Evolutionary conservation across 2,888 invertebrate species (phyloP), one percentile per base, ranked within the genome.

Genomic region (Chamaedrilus cognettii): DNA sequence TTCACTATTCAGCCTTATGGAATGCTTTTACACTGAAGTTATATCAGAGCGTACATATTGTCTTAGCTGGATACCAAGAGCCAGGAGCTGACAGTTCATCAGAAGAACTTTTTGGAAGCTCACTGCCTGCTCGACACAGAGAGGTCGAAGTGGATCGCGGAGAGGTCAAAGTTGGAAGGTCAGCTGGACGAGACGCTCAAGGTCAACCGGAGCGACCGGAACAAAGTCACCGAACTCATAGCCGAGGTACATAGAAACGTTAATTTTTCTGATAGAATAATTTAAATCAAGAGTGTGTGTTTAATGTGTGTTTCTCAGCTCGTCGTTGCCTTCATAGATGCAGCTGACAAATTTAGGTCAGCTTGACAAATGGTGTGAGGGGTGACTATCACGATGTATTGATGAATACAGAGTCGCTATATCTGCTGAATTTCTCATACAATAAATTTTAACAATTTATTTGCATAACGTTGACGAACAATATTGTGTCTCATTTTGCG

Each of bases 21-120:
- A n/a, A n/a, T 42, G 19, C 19, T 42, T 42, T 42, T 42, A 42
- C 11, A 42, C 42, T 42, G 42, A 15, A 11, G 11, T 15, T 42
- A 15, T 42, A 15, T 42, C n/a, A 55, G n/a, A 19, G 7, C n/a
- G 7, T 23, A 55, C 7, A 55, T 11, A 55, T 11, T 55, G 28
- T 55, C 56, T 58, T 33, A 62, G 62, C 52, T 62, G 15, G 62
- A 62, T n/a, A n/a, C 50, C n/a, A 62, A 62, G 51, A 31, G 33
- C n/a, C 30, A 51, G 23, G 62, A 62, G 0, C 30, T 62, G 62
- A 31, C 52, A 1, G 49, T 31, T 2, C 23, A 33, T 26, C 50
- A 62, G 51, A 62, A 62, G 23, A 51, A 52, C 26, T 26, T 62
- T 50, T 30, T 28, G 11, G 62, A 62, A 51, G 51, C 33, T 26